phyloP scores from a whole-genome alignment of 2,888 invertebrate species.

The Microctonus aethiopoides region DNA sequence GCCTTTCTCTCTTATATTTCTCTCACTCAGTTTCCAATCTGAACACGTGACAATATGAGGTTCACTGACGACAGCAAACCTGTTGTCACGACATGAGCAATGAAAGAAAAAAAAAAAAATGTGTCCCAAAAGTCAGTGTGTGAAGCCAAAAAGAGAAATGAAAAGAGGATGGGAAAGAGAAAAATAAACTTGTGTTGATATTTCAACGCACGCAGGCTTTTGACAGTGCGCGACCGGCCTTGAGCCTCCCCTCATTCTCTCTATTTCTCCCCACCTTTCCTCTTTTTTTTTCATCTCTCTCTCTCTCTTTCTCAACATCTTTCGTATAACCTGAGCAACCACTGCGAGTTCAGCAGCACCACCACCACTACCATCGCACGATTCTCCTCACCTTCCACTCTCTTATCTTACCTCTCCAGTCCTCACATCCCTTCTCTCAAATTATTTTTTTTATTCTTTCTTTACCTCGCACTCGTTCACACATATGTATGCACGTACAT shows the following conservation, averaged over 20 bases:
- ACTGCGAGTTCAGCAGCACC: constrained; percentile 18
- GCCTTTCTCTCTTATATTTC: too few relatives aligned
- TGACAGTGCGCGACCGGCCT: constrained; percentile 48
- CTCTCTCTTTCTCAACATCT: constrained; percentile 15
- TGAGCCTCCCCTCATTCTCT: constrained; percentile 45
- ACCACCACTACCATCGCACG: constrained; percentile 10
- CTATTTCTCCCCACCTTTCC: neutral
- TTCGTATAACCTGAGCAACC: constrained; percentile 1
- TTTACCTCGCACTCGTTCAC: constrained; percentile 15
- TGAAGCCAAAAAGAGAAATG: constrained; percentile 5
- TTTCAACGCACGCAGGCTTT: constrained; percentile 42
- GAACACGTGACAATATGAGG: constrained; percentile 14
- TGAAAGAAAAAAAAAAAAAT: constrained; percentile 21
- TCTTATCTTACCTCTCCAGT: constrained; percentile 31
- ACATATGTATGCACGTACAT: constrained; percentile 10
- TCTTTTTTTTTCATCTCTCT: constrained; percentile 31
- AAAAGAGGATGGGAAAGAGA: constrained; percentile 9
- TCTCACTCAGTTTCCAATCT: too few relatives aligned
- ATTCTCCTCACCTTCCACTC: constrained; percentile 35
- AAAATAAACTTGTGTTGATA: constrained; percentile 38
- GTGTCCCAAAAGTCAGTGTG: constrained; percentile 12
- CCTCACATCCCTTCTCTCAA: constrained; percentile 29
- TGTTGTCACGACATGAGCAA: constrained; percentile 1
- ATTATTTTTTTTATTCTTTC: constrained; percentile 30
- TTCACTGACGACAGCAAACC: constrained; percentile 6